These are phyloP conservation scores for Tokudaia muenninki DNA, from an alignment of 2,797 vertebrate species.

Conservation along the genomic window DNA sequence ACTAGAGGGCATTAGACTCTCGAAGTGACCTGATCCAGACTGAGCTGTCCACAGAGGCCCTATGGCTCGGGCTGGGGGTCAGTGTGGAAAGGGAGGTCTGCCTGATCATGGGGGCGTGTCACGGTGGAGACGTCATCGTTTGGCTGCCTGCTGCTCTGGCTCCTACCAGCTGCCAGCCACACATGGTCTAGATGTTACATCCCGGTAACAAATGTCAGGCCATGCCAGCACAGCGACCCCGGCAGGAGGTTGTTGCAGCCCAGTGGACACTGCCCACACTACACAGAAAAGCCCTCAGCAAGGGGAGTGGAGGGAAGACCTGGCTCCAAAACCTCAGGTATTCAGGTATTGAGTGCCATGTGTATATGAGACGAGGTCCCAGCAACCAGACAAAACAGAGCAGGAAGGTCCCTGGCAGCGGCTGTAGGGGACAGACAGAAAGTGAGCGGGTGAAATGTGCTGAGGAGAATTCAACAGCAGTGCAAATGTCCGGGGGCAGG, in stretches of 20 bases:
- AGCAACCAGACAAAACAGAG: background rate
- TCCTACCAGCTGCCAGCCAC: conserved; percentile 70
- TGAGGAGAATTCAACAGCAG: background rate
- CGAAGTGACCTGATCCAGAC: background rate
- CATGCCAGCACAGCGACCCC: background rate
- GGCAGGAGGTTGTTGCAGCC: background rate
- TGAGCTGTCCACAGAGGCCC: background rate
- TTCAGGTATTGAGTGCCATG: background rate
- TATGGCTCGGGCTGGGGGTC: background rate
- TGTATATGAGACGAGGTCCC: background rate
- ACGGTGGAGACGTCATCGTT: background rate
- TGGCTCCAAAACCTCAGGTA: background rate
- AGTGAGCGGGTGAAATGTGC: background rate
- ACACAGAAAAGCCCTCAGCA: background rate
- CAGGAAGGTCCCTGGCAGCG: background rate
- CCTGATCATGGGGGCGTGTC: background rate
- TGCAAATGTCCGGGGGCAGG: background rate
- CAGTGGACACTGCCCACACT: background rate
- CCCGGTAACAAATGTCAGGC: conserved; percentile 59
- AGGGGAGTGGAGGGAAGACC: background rate
- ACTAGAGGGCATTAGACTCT: background rate
- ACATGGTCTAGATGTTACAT: conserved; percentile 77
- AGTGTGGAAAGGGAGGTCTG: no score
- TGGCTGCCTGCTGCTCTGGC: accelerated
- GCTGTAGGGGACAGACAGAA: background rate